A percentile compares a stretch with the other conserved stretches of the same genome.
Conservation (phyloP, 2,797 vertebrate genomes). For the Miichthys miiuy region DNA sequence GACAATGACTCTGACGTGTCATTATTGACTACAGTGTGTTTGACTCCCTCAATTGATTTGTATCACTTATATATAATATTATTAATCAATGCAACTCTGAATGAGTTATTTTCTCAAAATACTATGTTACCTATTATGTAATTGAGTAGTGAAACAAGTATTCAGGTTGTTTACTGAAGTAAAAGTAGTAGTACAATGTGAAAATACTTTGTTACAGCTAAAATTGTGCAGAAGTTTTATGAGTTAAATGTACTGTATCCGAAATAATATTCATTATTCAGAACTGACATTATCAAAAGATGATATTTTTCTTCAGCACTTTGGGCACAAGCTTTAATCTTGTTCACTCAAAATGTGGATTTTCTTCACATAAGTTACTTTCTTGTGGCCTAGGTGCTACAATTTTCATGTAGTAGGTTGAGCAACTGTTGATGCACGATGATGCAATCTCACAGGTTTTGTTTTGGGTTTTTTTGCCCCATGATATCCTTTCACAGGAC, state of each 20-base stretch:
- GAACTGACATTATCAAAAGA: neutral
- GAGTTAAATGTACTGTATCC: neutral
- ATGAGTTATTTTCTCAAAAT: neutral
- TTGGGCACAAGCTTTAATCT: neutral
- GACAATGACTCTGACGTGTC: conserved; percentile 66
- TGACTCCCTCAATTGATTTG: neutral
- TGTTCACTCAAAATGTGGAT: neutral
- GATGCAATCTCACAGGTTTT: neutral
- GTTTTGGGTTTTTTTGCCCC: neutral
- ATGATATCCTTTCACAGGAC: neutral
- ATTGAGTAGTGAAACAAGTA: neutral
- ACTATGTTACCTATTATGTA: neutral
- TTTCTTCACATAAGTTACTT: too few species aligned
- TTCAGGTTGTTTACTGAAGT: neutral
- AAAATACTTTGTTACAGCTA: too few species aligned
- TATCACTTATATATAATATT: too few species aligned
- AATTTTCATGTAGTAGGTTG: neutral
- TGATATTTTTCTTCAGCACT: neutral
- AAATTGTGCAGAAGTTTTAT: neutral
- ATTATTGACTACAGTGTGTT: conserved; percentile 37
- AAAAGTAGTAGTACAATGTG: neutral
- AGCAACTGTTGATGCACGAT: neutral
- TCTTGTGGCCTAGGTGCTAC: too few species aligned
- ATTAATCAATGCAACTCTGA: neutral
- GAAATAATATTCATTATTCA: neutral